Evolutionary conservation across 2,113 vertebrate species (phyloP).

Genomic region (Scomber colias): DNA sequence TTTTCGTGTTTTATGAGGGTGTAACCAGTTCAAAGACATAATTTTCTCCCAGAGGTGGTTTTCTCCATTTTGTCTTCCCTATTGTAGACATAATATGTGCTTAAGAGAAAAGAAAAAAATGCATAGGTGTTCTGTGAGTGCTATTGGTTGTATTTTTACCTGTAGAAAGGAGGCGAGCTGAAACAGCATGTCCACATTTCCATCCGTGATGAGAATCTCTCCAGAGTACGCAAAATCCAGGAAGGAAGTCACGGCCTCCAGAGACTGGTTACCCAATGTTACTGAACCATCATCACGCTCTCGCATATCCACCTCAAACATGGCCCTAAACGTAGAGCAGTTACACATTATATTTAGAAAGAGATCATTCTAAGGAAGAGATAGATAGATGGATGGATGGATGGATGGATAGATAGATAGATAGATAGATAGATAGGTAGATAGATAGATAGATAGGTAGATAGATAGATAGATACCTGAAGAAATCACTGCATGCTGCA

Average conservation of each 20-base stretch:
- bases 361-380: too few species aligned
- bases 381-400: conserved; percentile 17
- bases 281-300: conserved; percentile 94
- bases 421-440: too few species aligned
- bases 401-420: too few species aligned
- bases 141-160: conserved; percentile 57
- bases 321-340: conserved; percentile 83
- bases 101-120: not conserved
- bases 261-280: conserved; percentile 91
- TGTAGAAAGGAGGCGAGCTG: conserved; percentile 97
- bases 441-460: too few species aligned
- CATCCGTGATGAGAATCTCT: conserved; percentile 91
- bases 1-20: not conserved
- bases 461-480: conserved; percentile 85
- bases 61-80: not conserved
- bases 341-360: not conserved
- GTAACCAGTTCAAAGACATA: not conserved
- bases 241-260: conserved; percentile 89
- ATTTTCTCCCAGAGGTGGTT: not conserved
- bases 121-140: not conserved
- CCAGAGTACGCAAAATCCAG: conserved; percentile 98
- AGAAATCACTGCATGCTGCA: conserved; percentile 97
- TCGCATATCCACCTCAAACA: conserved; percentile 98
- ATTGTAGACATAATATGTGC: not conserved
- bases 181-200: conserved; percentile 96